Base-by-base conservation (phyloP, 2,888 invertebrate genomes). In the Dynastes tityus region DNA sequence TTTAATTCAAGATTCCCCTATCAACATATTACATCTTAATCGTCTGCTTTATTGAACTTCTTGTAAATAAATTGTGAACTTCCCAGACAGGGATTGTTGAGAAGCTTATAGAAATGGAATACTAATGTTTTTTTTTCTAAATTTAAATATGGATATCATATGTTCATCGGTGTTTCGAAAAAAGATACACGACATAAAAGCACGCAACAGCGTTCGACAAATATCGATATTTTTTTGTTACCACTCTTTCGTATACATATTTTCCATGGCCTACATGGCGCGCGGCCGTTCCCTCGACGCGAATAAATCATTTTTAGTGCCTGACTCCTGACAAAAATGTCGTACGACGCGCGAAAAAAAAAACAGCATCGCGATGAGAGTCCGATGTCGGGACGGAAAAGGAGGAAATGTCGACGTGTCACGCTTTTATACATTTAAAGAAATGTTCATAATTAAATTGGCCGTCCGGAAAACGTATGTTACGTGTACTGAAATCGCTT, bases 261-360 rank as follows among this genome's bases (percentile, higher is more conserved):
- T 55, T 55, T 55, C 22, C 45, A 45, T 8, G 11, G 22, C 55
- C 55, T n/a, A 22, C 55, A 55, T 16, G 6, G 11, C 29, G 22
- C 9, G 58, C 16, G 11, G 29, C 22, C 29, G 11, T 61, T 13
- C 61, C 16, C 11, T 8, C 11, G 29, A 61, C 61, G 13, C 61
- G 61, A 22, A 61, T 61, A 61, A 61, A 61, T 61, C 61, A 61
- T 61, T 61, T 61, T 29, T 61, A 29, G 27, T 29, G 29, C 61
- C 29, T 61, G 61, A 61, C 61, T 61, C 61, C 61, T 61, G 61
- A 61, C 61, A 61, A 61, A 61, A 61, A 61, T 61, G 32, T 61
- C 61, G 22, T 11, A 61, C 61, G 61, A 3, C 22, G 29, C 11
- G 27, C 22, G 22, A 16, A 16, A n/a, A 58, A 29, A 29, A 61